Base-by-base conservation (phyloP, 1,140 invertebrate species). In the Saccostrea echinata region DNA sequence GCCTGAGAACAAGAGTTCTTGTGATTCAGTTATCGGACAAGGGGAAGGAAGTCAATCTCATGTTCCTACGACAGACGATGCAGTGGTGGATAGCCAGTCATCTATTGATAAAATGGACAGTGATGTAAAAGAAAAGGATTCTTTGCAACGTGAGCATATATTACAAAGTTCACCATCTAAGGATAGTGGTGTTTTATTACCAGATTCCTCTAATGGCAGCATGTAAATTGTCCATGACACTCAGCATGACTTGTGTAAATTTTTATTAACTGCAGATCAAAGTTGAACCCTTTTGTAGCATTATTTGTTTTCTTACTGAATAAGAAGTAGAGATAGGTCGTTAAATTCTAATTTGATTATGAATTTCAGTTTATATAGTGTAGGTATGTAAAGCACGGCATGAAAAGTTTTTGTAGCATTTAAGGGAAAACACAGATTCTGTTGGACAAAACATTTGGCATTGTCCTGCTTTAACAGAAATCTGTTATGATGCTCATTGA, bases 171-270 rank as follows among this genome's bases (percentile, higher is more conserved):
- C 68, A 76, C 68, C 24, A 27, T 33, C 68, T 16, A 76, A 76
- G 68, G 68, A 76, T 30, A 27, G 30, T 30, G 68, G 27, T 76
- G 68, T 76, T 16, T 13, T 27, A 30, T 33, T 76, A 76, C 68
- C 68, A 3, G 68, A 76, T 27, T 76, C 68, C 68, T 76, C 68
- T 76, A 76, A 76, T 33, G 27, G 68, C 68, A 76, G 68, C 68
- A 33, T 76, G 12, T 76, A 76, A 76, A 30, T 30, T 76, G 68
- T 76, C 30, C 30, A 76, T 76, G 24, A 76, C 68, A 30, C 11
- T 33, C 43, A 43, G 4, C 43, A 43, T 61, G 30, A 11, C 27
- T 27, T 30, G 11, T 71, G 9, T 61, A 21, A 61, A 61, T 76
- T 76, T 27, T 33, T 76, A 12, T 30, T 27, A 30, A 16, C 16